A percentile compares a stretch with the other conserved stretches of the same genome.
Evolutionary conservation across 2,888 invertebrate species (phyloP).

Genomic region (Lacanobia wlatinum): DNA sequence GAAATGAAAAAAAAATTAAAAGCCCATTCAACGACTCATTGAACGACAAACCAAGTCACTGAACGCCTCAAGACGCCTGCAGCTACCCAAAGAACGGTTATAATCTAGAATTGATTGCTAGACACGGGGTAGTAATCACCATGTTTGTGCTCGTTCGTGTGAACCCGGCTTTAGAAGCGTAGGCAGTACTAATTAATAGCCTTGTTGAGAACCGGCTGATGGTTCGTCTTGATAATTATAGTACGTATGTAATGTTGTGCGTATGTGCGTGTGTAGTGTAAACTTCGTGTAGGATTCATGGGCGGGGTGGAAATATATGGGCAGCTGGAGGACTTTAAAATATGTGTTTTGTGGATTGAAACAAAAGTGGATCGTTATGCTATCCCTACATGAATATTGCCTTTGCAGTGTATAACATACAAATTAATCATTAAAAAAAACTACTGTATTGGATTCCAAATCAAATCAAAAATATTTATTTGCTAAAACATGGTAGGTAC

Average conservation of each 20-base stretch:
- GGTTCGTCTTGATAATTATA: slow-evolving; percentile 64
- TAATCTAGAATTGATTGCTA: slow-evolving; percentile 36
- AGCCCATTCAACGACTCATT: too few relatives aligned
- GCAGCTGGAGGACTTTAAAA: neutral
- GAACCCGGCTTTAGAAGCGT: slow-evolving; percentile 41
- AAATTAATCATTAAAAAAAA: too few relatives aligned
- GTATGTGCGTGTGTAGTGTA: slow-evolving; percentile 15
- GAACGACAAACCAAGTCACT: neutral
- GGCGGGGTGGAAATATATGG: neutral
- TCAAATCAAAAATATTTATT: too few relatives aligned
- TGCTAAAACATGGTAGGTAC: too few relatives aligned
- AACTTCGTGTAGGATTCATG: neutral
- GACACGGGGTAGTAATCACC: slow-evolving; percentile 32
- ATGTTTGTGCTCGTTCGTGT: slow-evolving; percentile 41
- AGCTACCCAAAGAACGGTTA: neutral
- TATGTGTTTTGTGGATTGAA: neutral
- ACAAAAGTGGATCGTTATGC: neutral
- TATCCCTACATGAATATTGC: neutral
- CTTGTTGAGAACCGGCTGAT: slow-evolving; percentile 63
- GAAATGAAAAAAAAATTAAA: too few relatives aligned
- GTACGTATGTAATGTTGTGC: slow-evolving; percentile 38
- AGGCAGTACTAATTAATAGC: slow-evolving; percentile 66
- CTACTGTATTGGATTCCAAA: too few relatives aligned
- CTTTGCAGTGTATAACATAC: too few relatives aligned
- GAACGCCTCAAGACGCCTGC: neutral